Percentiles rank a stretch among this genome's conserved stretches.
phyloP scores from a whole-genome alignment of 2,113 vertebrate species.

The Nymphicus hollandicus region DNA sequence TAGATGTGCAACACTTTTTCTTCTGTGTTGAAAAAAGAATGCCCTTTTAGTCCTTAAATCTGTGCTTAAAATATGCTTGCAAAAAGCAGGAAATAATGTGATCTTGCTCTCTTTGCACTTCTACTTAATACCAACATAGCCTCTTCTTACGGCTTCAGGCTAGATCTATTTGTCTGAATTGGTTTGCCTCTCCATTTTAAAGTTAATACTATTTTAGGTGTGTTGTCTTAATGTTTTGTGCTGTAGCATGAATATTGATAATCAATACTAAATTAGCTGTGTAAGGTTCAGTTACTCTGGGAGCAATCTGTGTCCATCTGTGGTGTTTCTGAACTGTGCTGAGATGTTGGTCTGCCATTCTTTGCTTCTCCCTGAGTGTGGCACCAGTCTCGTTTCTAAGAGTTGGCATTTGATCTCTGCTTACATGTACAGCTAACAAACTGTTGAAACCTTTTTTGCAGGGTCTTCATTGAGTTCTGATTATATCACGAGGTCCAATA shows the following conservation, averaged over 20 bases:
- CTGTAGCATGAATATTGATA: background rate
- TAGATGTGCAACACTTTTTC: background rate
- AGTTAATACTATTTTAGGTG: background rate
- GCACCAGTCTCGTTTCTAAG: constrained; percentile 20
- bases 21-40: background rate
- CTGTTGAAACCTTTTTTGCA: constrained; percentile 2
- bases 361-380: constrained; percentile 31
- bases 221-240: background rate
- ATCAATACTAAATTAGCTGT: background rate
- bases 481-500: constrained; percentile 37
- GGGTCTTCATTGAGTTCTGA: constrained; percentile 25
- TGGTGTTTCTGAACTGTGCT: background rate
- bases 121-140: background rate
- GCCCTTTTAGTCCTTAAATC: background rate
- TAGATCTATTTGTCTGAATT: background rate
- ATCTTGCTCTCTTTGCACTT: background rate
- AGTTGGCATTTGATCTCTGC: background rate
- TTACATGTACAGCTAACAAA: background rate
- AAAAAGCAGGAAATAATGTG: background rate
- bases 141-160: background rate
- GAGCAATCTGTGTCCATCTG: background rate
- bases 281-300: background rate
- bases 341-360: background rate
- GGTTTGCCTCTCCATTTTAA: background rate
- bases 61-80: background rate